Percentiles rank a stretch among this genome's conserved stretches.
phyloP scores from a whole-genome alignment of 92 coral and sea anemone species.

The Paramuricea clavata region DNA sequence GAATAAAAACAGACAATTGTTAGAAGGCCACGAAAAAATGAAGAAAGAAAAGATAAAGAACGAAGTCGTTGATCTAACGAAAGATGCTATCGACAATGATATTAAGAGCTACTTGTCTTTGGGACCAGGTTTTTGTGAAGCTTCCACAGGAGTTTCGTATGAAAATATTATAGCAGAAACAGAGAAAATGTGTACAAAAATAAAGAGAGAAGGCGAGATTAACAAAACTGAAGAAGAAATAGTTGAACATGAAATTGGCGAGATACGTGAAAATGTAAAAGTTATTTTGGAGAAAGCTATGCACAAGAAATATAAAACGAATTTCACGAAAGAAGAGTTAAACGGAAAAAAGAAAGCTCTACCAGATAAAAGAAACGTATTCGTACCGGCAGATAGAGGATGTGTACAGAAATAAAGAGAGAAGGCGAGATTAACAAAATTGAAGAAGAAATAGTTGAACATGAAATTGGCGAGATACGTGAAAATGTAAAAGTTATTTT shows the following conservation, averaged over 20 bases:
- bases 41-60: no score
- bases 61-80: no score
- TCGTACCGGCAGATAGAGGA: not conserved
- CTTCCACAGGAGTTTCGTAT: no score
- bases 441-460: not conserved
- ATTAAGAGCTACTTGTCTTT: no score
- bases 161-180: not conserved
- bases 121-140: no score
- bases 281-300: not conserved
- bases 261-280: no score
- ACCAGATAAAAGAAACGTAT: not conserved
- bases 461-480: no score
- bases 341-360: not conserved
- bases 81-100: no score
- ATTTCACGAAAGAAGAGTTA: no score
- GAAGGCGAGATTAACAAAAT: not conserved
- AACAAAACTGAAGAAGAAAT: not conserved
- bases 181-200: not conserved
- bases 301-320: not conserved
- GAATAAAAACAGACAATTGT: no score
- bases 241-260: not conserved
- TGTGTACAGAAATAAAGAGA: not conserved
- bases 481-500: not conserved
- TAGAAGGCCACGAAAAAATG: no score
- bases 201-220: not conserved